Evolutionary conservation across 2,888 invertebrate species (phyloP), one percentile per base, ranked within the genome.

Genomic region (Carterocephalus palaemon): DNA sequence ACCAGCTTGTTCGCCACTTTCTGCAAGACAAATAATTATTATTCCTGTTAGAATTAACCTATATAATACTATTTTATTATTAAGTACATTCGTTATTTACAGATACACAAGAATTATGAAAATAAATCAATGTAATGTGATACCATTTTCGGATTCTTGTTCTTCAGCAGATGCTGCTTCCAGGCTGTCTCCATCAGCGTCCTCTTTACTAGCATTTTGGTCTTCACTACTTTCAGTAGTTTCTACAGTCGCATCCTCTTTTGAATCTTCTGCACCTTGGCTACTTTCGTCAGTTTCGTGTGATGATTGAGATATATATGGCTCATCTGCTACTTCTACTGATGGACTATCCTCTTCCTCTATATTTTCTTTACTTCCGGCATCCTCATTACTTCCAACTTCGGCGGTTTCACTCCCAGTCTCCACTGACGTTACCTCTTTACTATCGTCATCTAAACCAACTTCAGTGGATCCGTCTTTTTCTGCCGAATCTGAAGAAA

Each of bases 401-500:
- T 73, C 70, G 38, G 59, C 57, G 46, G 62, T 66, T 52, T 68
- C 68, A 15, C 61, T 79, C 39, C 69, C 75, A 53, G 73, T 79
- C 70, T 85, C 84, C 54, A 62, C 67, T 62, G 83, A 82, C 65
- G 65, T 71, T 49, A 60, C 70, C 70, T 83, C 80, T 67, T 74
- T 80, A 69, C 81, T 75, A 64, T 80, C 77, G 64, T 79, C 75
- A 58, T 77, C 77, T 61, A 83, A 67, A 63, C 75, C 80, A 62
- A 76, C 71, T 79, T 88, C 88, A 77, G 75, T 79, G 73, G 86
- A 86, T 60, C 83, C 83, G 75, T 77, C 78, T 75, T 85, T 85
- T 73, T 82, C 85, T 58, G 69, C 69, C 68, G 84, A 80, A 71
- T 83, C 85, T 86, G 73, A 29, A 69, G 75, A 53, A 4, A 13